These are phyloP conservation scores for Nephrotoma appendiculata DNA, from an alignment of 2,888 invertebrate genomes.

Conservation along the genomic window DNA sequence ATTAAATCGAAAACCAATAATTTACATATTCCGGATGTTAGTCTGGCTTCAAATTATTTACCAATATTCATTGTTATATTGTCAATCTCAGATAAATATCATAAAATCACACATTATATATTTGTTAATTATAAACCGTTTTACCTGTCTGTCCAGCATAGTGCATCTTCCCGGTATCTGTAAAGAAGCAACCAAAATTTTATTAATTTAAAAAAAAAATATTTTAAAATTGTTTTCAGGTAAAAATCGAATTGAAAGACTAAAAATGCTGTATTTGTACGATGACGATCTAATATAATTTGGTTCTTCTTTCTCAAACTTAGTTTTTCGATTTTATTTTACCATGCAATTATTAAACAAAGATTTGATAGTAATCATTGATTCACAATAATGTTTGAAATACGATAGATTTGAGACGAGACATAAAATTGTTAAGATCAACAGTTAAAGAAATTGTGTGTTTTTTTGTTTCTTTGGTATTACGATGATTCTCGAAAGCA, in stretches of 20 bases:
- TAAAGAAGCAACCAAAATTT: slow-evolving; percentile 18
- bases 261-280: background rate
- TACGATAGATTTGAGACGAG: background rate
- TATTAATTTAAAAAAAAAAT: background rate
- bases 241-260: background rate
- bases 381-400: background rate
- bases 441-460: background rate
- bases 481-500: background rate
- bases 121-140: slow-evolving; percentile 16
- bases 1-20: too few species aligned
- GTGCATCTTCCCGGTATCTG: slow-evolving; percentile 78
- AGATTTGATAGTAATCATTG: background rate
- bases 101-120: background rate
- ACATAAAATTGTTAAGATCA: background rate
- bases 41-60: background rate
- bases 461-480: background rate
- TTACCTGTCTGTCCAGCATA: slow-evolving; percentile 85
- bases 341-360: background rate
- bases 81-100: background rate
- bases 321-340: background rate
- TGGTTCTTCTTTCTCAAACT: background rate
- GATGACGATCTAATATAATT: background rate
- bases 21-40: background rate
- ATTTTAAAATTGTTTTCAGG: background rate
- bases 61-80: background rate